Base-by-base conservation (phyloP, 2,113 vertebrate species). In the Sturnira hondurensis region DNA sequence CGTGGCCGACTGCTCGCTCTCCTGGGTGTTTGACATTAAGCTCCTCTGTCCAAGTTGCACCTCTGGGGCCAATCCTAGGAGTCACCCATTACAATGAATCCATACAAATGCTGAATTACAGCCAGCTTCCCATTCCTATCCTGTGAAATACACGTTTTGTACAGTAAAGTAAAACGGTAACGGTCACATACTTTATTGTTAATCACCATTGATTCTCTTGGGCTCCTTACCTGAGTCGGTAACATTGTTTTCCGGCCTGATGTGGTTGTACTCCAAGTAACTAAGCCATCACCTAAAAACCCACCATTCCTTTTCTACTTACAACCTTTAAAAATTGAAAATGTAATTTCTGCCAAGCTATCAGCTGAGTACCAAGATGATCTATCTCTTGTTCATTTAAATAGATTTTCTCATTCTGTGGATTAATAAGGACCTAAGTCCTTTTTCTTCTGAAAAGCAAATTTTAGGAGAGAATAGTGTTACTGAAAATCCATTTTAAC, bases 401-500 rank as follows among this genome's bases (percentile, higher is more conserved):
- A 84, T 80, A 36, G 7, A 76, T 85, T 88, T 78, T 87, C 20
- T 91, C 63, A 70, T 89, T 74, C 45, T 80, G 7, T 50, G 91
- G n/a, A 84, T 89, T 36, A 88, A 91, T 85, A 31, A 61, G 7
- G 4, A 65, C 4, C 16, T 43, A 65, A 85, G 15, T 9, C n/a
- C 19, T 47, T 20, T 90, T 20, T 92, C 85, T 58, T 78, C 36
- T 86, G 36, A 85, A 95, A 93, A 86, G 4, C 8, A 63, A 95
- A 86, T 77, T 88, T 91, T 95, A 2, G 82, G 15, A 94, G 19
- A 93, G 7, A 96, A 91, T 43, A 8, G 33, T 87, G 19, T 56
- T 65, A 17, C 38, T 96, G 22, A 86, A 97, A 86, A 68, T 52
- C 8, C 16, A 63, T 71, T 78, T 97, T 93, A 88, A 65, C 47